Evolutionary conservation across 2,113 vertebrate species (phyloP).

Genomic region (Lagopus leucura): DNA sequence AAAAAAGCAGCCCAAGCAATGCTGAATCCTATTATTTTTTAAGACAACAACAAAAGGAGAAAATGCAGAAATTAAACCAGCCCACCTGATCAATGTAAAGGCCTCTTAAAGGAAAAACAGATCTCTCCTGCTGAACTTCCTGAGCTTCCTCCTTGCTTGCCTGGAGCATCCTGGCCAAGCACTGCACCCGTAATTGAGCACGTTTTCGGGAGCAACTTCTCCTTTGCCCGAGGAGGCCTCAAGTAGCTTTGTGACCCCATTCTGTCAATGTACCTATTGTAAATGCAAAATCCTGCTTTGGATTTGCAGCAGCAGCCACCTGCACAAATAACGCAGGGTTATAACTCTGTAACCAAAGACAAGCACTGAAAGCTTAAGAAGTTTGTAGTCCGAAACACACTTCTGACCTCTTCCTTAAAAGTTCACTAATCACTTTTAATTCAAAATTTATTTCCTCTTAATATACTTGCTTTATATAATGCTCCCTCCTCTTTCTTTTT

Average conservation of each 20-base stretch:
- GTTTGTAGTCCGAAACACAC: conserved; percentile 74
- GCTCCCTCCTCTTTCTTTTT: not conserved
- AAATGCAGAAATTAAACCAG: not conserved
- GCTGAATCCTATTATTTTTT: not conserved
- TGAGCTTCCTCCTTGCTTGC: not conserved
- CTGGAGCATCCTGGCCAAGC: not conserved
- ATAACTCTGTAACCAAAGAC: conserved; percentile 79
- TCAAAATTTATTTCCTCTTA: conserved; percentile 78
- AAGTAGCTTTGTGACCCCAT: conserved; percentile 46
- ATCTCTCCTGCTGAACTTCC: not conserved
- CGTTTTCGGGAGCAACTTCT: not conserved
- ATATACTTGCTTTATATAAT: conserved; percentile 63
- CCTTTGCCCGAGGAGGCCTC: not conserved
- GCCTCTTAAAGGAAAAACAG: not conserved
- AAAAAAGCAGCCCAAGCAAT: accelerated
- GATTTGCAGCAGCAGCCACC: conserved; percentile 81
- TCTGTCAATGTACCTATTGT: conserved; percentile 80
- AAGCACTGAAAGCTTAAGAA: conserved; percentile 74
- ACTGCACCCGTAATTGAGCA: not conserved
- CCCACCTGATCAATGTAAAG: not conserved
- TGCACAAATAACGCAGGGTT: conserved; percentile 85
- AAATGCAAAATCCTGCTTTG: conserved; percentile 71
- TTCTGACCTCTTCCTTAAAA: conserved; percentile 77
- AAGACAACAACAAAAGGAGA: not conserved
- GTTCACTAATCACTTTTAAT: conserved; percentile 81